Conservation (phyloP, 2,113 vertebrate species). For the Neolamprologus toae region DNA sequence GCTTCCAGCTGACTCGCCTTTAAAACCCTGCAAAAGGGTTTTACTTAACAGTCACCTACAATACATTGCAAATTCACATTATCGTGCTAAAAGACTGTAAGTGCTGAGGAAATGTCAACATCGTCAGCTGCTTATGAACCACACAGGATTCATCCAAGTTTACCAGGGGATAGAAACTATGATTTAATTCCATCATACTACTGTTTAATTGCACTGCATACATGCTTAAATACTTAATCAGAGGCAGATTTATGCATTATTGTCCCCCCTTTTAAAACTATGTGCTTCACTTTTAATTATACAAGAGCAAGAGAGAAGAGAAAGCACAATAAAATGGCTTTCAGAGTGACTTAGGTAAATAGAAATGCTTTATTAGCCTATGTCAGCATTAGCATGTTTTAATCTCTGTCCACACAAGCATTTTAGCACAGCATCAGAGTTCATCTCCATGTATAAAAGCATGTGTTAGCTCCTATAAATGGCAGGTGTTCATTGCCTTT, state of each 20-base stretch:
- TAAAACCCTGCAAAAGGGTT: background rate
- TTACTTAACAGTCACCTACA: background rate
- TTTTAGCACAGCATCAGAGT: background rate
- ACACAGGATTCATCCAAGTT: background rate
- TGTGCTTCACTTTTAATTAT: background rate
- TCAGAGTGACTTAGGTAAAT: background rate
- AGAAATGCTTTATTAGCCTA: background rate
- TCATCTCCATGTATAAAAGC: background rate
- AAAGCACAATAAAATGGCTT: background rate
- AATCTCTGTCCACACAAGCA: background rate
- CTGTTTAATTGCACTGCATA: background rate
- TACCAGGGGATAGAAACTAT: background rate
- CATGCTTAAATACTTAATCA: accelerated
- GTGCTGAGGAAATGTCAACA: background rate
- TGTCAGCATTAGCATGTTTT: background rate
- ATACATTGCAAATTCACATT: background rate
- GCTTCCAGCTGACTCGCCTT: background rate
- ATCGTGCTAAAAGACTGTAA: accelerated
- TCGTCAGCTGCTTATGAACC: background rate
- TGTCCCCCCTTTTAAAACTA: background rate
- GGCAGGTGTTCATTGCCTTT: background rate
- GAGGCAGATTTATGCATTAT: background rate
- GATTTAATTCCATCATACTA: background rate
- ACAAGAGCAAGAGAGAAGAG: background rate
- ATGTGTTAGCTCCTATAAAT: background rate